Percentiles rank a stretch among this genome's conserved stretches.
Conservation (phyloP, 2,797 vertebrate genomes). For the Pseudotriccus pelzelni region DNA sequence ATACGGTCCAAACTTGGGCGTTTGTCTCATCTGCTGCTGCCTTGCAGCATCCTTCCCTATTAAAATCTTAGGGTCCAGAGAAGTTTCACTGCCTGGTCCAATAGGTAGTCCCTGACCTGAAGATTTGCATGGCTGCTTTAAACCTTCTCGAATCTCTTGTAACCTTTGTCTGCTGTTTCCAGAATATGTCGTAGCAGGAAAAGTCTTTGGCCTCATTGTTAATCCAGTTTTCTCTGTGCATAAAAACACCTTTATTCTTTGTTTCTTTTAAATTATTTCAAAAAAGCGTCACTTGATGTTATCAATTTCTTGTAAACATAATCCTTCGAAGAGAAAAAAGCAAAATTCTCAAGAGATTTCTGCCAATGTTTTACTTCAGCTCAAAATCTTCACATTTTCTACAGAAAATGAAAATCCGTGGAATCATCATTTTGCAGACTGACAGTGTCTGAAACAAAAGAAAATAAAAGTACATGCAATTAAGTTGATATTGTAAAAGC, state of each 20-base stretch:
- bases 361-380: constrained; percentile 61
- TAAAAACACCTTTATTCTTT: constrained; percentile 75
- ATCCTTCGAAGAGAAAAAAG: constrained; percentile 56
- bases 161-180: constrained; percentile 96
- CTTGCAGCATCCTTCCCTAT: constrained; percentile 76
- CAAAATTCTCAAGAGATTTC: constrained; percentile 34
- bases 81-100: constrained; percentile 79
- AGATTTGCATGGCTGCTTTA: constrained; percentile 95
- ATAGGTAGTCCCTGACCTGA: constrained; percentile 85
- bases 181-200: constrained; percentile 94
- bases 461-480: constrained; percentile 23
- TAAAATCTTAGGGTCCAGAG: constrained; percentile 76
- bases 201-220: constrained; percentile 99
- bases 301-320: constrained; percentile 73
- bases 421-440: constrained; percentile 66
- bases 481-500: constrained; percentile 4
- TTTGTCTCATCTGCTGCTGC: constrained; percentile 86
- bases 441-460: constrained; percentile 69
- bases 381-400: constrained; percentile 60
- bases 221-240: constrained; percentile 78
- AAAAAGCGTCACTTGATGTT: constrained; percentile 14
- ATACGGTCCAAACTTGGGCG: constrained; percentile 95
- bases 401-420: constrained; percentile 37
- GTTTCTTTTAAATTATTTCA: background rate
- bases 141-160: constrained; percentile 96